A percentile compares a stretch with the other conserved stretches of the same genome.
These are phyloP conservation scores for Ceramica pisi DNA, from an alignment of 2,888 invertebrate genomes.

Conservation along the genomic window DNA sequence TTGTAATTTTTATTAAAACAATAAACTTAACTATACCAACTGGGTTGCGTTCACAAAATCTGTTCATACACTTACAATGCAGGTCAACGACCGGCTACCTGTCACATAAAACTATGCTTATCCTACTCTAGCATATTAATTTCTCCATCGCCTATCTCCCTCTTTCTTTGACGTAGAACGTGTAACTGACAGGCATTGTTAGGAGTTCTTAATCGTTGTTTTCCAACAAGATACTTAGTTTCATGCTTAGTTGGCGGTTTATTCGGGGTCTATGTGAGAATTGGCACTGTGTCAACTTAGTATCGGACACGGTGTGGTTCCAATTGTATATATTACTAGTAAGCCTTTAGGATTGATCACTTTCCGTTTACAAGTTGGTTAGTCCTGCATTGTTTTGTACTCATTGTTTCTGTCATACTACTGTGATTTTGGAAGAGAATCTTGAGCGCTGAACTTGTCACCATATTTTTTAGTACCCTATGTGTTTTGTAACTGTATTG, in stretches of 20 bases:
- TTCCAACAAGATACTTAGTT: conserved; percentile 71
- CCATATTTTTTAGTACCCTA: conserved; percentile 24
- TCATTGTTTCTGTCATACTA: conserved; percentile 18
- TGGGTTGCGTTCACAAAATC: conserved; percentile 60
- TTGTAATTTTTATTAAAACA: conserved; percentile 60
- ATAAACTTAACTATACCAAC: conserved; percentile 54
- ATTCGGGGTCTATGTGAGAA: conserved; percentile 47
- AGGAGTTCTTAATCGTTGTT: conserved; percentile 70
- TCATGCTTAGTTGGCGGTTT: conserved; percentile 61
- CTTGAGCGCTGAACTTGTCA: conserved; percentile 7
- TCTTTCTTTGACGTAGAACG: conserved; percentile 61
- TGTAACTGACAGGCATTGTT: conserved; percentile 72
- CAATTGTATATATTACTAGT: conserved; percentile 29
- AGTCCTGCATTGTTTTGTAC: conserved; percentile 22
- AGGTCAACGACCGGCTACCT: conserved; percentile 74
- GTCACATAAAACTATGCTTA: conserved; percentile 67
- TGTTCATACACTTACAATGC: conserved; percentile 61
- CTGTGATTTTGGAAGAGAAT: conserved; percentile 32
- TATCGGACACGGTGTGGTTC: conserved; percentile 33
- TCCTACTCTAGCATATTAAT: conserved; percentile 56
- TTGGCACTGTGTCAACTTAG: conserved; percentile 62
- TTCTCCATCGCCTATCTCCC: conserved; percentile 59
- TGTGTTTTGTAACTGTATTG: conserved; percentile 33
- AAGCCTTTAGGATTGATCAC: conserved; percentile 34
- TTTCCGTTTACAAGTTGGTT: conserved; percentile 10